Evolutionary conservation across 2,113 vertebrate species (phyloP).

Genomic region (Osmerus mordax): DNA sequence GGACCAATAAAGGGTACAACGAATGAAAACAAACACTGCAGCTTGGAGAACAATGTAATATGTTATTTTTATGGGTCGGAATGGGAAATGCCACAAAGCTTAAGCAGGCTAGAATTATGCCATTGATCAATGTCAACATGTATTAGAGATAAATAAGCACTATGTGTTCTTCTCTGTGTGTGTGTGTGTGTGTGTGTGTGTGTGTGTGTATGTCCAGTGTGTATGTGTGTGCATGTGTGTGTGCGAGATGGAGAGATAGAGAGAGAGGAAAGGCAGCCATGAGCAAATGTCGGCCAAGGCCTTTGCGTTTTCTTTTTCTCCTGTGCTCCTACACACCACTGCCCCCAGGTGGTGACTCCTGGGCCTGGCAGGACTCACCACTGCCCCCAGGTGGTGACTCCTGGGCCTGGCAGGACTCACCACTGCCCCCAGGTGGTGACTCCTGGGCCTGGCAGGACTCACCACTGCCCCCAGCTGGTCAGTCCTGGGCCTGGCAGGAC

Average conservation of each 20-base stretch:
- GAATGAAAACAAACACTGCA: too few species aligned
- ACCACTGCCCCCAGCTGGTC: slow-evolving; percentile 58
- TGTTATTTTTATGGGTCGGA: too few species aligned
- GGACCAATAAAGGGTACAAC: too few species aligned
- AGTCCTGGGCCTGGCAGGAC: slow-evolving; percentile 4
- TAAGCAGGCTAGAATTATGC: background rate
- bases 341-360: slow-evolving; percentile 55
- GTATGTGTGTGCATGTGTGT: background rate
- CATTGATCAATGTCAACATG: slow-evolving; percentile 21
- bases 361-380: slow-evolving; percentile 28
- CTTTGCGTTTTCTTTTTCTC: slow-evolving; percentile 13
- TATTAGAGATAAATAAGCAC: slow-evolving; percentile 16
- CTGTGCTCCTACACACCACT: slow-evolving; percentile 43
- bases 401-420: slow-evolving; percentile 22
- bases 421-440: slow-evolving; percentile 57
- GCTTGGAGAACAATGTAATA: too few species aligned
- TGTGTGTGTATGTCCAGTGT: background rate
- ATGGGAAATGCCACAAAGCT: background rate
- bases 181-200: slow-evolving; percentile 7
- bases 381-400: slow-evolving; percentile 56
- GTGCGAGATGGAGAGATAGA: too few species aligned
- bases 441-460: slow-evolving; percentile 14
- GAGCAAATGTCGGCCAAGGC: slow-evolving; percentile 51
- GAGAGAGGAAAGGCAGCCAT: slow-evolving; percentile 38
- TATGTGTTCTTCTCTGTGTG: slow-evolving; percentile 5